These are phyloP conservation scores for Drosophila sordidula DNA, from an alignment of 2,888 invertebrate species.

Conservation along the genomic window DNA sequence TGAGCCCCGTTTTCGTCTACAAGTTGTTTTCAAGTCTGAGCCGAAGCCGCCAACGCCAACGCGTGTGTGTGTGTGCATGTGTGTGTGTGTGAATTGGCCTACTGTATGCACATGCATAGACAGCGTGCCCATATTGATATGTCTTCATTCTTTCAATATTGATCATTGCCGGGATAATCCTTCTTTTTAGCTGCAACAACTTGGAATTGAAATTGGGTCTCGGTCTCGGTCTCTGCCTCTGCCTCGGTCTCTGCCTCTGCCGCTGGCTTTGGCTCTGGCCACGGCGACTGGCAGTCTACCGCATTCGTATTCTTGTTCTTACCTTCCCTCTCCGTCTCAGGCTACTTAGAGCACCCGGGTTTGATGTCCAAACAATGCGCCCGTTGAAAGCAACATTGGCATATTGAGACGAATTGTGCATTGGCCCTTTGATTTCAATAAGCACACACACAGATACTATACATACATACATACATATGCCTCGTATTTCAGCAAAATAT, in stretches of 20 bases:
- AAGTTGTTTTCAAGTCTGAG: conserved; percentile 63
- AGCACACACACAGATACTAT: background rate
- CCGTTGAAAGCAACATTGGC: conserved; percentile 80
- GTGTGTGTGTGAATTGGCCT: conserved; percentile 70
- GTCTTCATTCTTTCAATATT: conserved; percentile 78
- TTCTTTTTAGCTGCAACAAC: conserved; percentile 73
- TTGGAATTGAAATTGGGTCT: conserved; percentile 63
- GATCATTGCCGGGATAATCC: conserved; percentile 83
- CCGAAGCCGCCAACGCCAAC: conserved; percentile 44
- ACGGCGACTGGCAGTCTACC: conserved; percentile 1
- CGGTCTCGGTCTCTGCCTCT: conserved; percentile 26
- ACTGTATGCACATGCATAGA: conserved; percentile 58
- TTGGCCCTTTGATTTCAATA: conserved; percentile 49
- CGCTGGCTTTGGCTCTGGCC: background rate
- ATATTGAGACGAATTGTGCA: conserved; percentile 79
- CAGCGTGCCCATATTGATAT: conserved; percentile 64
- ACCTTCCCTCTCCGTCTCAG: conserved; percentile 22
- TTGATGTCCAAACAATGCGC: conserved; percentile 76
- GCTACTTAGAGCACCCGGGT: conserved; percentile 58
- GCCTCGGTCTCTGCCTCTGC: conserved; percentile 16
- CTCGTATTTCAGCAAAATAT: conserved; percentile 52
- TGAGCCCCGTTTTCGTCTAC: conserved; percentile 57
- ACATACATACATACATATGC: conserved; percentile 20
- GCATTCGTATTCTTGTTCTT: conserved; percentile 14
- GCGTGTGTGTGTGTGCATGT: conserved; percentile 5